phyloP scores from a whole-genome alignment of 2,888 invertebrate species.

The Philopedon plagiatum region DNA sequence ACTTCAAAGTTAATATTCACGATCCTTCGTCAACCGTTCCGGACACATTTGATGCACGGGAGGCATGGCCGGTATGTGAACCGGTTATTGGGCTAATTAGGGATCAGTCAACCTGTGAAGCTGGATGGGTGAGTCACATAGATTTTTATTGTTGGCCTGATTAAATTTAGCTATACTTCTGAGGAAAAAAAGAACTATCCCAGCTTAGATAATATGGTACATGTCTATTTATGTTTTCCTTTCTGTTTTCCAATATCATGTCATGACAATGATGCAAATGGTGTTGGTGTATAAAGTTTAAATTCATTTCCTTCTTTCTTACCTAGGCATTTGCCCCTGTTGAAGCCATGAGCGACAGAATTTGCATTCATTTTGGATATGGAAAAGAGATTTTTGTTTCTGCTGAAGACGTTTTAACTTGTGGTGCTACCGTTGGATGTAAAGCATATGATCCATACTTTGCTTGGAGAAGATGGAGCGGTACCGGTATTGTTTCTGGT shows the following conservation, averaged over 20 bases:
- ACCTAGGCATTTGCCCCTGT: conserved; percentile 23
- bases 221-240: no score
- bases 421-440: conserved; percentile 84
- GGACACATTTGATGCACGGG: conserved; percentile 82
- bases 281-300: no score
- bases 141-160: no score
- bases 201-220: no score
- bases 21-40: conserved; percentile 69
- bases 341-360: conserved; percentile 76
- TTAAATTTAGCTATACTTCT: no score
- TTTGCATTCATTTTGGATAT: conserved; percentile 83
- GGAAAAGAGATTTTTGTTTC: conserved; percentile 80
- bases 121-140: conserved; percentile 82
- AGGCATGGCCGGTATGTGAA: conserved; percentile 81
- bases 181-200: no score
- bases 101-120: conserved; percentile 88
- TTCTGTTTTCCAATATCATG: no score
- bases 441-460: conserved; percentile 84
- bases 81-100: conserved; percentile 83
- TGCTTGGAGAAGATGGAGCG: conserved; percentile 88
- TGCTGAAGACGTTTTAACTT: conserved; percentile 85
- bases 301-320: no score
- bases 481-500: conserved; percentile 87
- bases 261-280: no score
- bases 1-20: neutral